Base-by-base conservation (phyloP, 2,888 invertebrate genomes). In the Polydrusus tereticollis region DNA sequence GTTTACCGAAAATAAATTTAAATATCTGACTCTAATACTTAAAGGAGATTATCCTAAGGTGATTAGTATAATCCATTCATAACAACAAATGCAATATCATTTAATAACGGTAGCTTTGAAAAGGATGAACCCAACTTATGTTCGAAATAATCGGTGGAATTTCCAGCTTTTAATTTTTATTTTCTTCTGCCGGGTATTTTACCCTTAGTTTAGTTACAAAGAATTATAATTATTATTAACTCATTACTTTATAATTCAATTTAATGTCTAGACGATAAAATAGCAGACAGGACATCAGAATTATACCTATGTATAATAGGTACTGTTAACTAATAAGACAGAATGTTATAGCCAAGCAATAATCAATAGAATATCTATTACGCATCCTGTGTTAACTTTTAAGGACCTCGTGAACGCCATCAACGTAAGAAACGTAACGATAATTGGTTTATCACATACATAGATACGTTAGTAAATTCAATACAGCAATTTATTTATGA, bases 61-160 rank as follows among this genome's bases (percentile, higher is more conserved):
- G 20, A 45, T 45, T 45, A 45, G 20, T 45, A 45, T 18, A 20
- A 45, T 45, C 45, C 45, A 45, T 45, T 45, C 45, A 45, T 45
- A 16, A 45, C 45, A 45, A 45, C 45, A 45, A 45, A 8, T 45
- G 12, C 10, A 3, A 18, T 45, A 1, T 7, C 18, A 10, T 20
- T 45, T 45, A 45, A 10, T 6, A 20, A 45, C 8, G 20, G 45
- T 45, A 45, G 10, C 20, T 45, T 45, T 45, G 18, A 2, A 10
- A 20, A 45, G n/a, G 10, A 20, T 8, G 6, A 5, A 43, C 18
- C 43, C 16, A 36, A 16, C 16, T 3, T 16, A 14, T 7, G 6
- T 41, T 41, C 16, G n/a, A 41, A 38, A 41, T 45, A 45, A 45
- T 18, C n/a, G 45, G 18, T 18, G 45, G 45, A 18, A 45, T 20